A percentile compares a stretch with the other conserved stretches of the same genome.
These are phyloP conservation scores for Microctenopoma steveboyesi DNA, from an alignment of 2,797 vertebrate genomes.

Conservation along the genomic window DNA sequence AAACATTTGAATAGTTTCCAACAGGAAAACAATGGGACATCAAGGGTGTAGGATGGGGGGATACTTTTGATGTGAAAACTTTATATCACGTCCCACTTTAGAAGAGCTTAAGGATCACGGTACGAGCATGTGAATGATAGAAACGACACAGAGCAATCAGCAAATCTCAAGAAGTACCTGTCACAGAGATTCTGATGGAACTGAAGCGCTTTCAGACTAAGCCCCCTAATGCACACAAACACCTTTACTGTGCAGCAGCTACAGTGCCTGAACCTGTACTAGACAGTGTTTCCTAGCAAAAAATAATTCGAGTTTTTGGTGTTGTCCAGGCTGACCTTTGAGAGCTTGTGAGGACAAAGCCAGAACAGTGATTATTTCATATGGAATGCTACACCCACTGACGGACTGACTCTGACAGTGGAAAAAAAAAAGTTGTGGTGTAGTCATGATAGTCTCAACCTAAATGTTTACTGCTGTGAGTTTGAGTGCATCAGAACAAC, in stretches of 20 bases:
- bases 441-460: constrained; percentile 44
- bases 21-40: constrained; percentile 34
- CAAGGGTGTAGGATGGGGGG: neutral
- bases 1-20: constrained; percentile 34
- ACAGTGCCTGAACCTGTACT: constrained; percentile 20
- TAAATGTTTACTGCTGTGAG: constrained; percentile 54
- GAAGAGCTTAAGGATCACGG: constrained; percentile 12
- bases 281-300: constrained; percentile 42
- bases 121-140: neutral
- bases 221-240: constrained; percentile 40
- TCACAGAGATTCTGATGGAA: constrained; percentile 30
- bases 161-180: constrained; percentile 31
- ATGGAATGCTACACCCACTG: constrained; percentile 22
- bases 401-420: constrained; percentile 35
- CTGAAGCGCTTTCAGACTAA: constrained; percentile 50
- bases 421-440: constrained; percentile 10
- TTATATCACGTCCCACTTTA: constrained; percentile 19
- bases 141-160: constrained; percentile 14
- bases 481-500: neutral
- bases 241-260: constrained; percentile 30
- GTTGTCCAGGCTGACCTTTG: constrained; percentile 68
- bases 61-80: constrained; percentile 5
- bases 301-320: constrained; percentile 62
- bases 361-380: constrained; percentile 51
- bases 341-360: constrained; percentile 57